phyloP scores from a whole-genome alignment of 2,888 invertebrate genomes.

The Dorcus parallelipipedus region DNA sequence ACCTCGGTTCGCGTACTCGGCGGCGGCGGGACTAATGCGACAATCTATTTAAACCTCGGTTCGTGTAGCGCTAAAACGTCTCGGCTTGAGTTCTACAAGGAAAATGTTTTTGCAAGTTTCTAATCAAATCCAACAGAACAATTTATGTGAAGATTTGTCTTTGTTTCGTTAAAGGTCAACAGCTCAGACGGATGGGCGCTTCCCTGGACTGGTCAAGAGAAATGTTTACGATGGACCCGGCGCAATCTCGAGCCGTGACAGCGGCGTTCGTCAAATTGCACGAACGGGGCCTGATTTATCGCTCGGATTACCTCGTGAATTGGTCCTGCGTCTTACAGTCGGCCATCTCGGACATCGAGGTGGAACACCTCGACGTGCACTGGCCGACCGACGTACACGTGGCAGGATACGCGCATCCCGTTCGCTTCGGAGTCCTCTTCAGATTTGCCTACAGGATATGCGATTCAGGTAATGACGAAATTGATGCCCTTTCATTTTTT shows the following conservation, averaged over 20 bases:
- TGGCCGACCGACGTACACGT: constrained; percentile 84
- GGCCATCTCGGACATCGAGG: constrained; percentile 98
- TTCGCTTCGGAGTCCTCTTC: constrained; percentile 91
- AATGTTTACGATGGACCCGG: constrained; percentile 95
- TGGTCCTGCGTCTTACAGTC: constrained; percentile 97
- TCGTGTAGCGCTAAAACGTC: too few species aligned
- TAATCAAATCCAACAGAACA: not conserved
- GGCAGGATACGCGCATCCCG: constrained; percentile 80
- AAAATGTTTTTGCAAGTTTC: not conserved
- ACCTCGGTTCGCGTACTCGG: not conserved
- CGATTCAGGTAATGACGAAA: constrained; percentile 44
- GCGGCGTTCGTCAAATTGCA: constrained; percentile 79
- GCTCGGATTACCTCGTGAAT: constrained; percentile 92
- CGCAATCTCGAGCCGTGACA: constrained; percentile 80
- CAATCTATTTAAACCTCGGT: too few species aligned
- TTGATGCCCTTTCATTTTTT: too few species aligned
- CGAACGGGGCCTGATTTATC: constrained; percentile 67
- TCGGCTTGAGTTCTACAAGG: not conserved
- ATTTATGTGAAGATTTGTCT: not conserved
- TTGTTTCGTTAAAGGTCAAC: constrained; percentile 50
- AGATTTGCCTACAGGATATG: constrained; percentile 88
- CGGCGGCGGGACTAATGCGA: too few species aligned
- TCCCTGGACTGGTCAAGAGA: constrained; percentile 94
- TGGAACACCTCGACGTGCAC: constrained; percentile 87
- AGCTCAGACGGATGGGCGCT: constrained; percentile 83